Percentiles rank a stretch among this genome's conserved stretches.
Conservation (phyloP, 1,140 invertebrate genomes). For the Spodoptera litura region DNA sequence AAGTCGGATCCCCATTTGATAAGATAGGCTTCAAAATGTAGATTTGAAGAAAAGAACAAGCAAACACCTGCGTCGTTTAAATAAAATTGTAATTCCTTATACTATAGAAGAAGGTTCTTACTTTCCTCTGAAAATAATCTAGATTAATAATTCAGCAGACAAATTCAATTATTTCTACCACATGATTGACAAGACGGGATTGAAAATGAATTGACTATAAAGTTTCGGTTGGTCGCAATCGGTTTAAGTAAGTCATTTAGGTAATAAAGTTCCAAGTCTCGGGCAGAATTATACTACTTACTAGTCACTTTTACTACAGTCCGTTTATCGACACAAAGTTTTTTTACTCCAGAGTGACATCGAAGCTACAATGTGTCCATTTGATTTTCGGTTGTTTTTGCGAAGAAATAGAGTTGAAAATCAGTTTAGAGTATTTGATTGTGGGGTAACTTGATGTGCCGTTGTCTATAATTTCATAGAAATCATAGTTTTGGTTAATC, state of each 20-base stretch:
- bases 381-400: too few relatives aligned
- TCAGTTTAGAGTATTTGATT: too few relatives aligned
- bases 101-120: too few relatives aligned
- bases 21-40: too few relatives aligned
- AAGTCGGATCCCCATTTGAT: too few relatives aligned
- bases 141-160: background rate
- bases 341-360: background rate
- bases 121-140: too few relatives aligned
- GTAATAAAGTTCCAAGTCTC: background rate
- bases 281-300: background rate
- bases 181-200: background rate
- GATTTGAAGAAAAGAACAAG: too few relatives aligned
- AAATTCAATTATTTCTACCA: background rate
- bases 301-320: background rate
- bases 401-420: too few relatives aligned
- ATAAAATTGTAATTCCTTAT: too few relatives aligned
- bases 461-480: background rate
- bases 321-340: background rate
- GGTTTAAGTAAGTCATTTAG: conserved; percentile 6
- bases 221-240: background rate
- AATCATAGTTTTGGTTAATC: conserved; percentile 32
- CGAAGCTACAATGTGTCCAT: too few relatives aligned
- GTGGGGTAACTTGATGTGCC: too few relatives aligned
- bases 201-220: background rate
- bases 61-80: too few relatives aligned